A percentile compares a stretch with the other conserved stretches of the same genome.
phyloP scores from a whole-genome alignment of 2,113 vertebrate genomes.

The Trichechus manatus region DNA sequence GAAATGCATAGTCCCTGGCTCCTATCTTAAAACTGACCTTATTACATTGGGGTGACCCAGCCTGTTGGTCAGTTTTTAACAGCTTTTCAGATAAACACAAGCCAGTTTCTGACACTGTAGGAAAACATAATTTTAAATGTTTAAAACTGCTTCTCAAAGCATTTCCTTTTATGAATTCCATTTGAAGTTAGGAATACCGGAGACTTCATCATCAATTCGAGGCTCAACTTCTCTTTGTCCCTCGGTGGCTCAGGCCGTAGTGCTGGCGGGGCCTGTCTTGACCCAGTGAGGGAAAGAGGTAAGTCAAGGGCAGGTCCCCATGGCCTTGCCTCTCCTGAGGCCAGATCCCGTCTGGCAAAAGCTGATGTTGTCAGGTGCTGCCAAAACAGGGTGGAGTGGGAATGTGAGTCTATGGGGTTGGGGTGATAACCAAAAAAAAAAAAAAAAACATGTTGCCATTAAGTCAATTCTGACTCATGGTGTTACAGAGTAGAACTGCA shows the following conservation, averaged over 20 bases:
- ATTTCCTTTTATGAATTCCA: conserved; percentile 13
- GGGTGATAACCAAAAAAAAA: not conserved
- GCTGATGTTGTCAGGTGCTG: not conserved
- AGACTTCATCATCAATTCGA: not conserved
- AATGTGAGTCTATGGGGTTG: not conserved
- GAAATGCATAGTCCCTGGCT: not conserved
- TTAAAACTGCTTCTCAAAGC: not conserved
- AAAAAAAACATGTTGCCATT: not conserved
- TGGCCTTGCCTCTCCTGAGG: not conserved
- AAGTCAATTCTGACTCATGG: not conserved
- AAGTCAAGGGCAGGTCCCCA: not conserved
- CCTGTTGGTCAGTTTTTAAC: not conserved
- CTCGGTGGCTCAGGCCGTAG: not conserved
- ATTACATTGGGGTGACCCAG: not conserved
- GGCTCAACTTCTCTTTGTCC: not conserved
- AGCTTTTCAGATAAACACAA: not conserved
- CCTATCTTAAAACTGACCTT: not conserved
- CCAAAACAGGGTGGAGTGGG: not conserved
- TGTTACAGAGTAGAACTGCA: not conserved
- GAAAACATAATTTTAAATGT: conserved; percentile 40
- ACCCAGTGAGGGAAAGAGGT: not conserved
- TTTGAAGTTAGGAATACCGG: conserved; percentile 5
- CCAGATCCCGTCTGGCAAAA: not conserved
- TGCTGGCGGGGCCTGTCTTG: not conserved
- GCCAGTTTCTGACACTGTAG: not conserved